These are phyloP conservation scores for Helogale parvula DNA, from an alignment of 2,113 vertebrate species.

Conservation along the genomic window DNA sequence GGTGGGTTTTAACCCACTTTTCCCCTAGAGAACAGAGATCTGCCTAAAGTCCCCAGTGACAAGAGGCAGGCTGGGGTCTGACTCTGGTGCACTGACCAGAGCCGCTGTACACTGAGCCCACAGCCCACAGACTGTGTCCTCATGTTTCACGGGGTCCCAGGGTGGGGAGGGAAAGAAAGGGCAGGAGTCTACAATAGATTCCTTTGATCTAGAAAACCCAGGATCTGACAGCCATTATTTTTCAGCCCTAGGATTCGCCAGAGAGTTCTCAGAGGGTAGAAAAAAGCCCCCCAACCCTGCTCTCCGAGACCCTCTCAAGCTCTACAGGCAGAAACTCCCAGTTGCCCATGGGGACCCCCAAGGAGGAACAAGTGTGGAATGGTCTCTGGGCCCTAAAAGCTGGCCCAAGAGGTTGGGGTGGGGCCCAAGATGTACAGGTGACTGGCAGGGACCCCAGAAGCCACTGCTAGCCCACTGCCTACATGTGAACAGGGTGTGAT, in stretches of 20 bases:
- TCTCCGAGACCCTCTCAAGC: not conserved
- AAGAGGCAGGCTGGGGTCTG: not conserved
- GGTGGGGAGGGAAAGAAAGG: too few species aligned
- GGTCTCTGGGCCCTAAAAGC: not conserved
- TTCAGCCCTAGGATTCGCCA: not conserved
- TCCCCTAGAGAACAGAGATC: not conserved
- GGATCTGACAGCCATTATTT: not conserved
- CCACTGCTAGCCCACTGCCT: rapidly evolving
- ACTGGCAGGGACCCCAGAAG: not conserved
- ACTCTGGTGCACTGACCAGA: not conserved
- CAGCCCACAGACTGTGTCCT: not conserved
- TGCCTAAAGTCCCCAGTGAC: not conserved
- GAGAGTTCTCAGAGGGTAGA: not conserved
- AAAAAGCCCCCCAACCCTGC: not conserved
- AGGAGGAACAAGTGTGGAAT: not conserved
- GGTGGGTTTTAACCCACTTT: not conserved
- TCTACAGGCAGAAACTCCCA: not conserved
- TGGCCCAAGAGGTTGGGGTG: not conserved
- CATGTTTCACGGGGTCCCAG: not conserved
- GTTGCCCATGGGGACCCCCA: not conserved
- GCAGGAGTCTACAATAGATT: not conserved
- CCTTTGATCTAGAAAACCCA: not conserved
- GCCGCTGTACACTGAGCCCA: not conserved
- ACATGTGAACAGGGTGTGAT: not conserved
- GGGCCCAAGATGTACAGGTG: not conserved